phyloP scores from a whole-genome alignment of 2,113 vertebrate genomes.

The Hystrix brachyura region DNA sequence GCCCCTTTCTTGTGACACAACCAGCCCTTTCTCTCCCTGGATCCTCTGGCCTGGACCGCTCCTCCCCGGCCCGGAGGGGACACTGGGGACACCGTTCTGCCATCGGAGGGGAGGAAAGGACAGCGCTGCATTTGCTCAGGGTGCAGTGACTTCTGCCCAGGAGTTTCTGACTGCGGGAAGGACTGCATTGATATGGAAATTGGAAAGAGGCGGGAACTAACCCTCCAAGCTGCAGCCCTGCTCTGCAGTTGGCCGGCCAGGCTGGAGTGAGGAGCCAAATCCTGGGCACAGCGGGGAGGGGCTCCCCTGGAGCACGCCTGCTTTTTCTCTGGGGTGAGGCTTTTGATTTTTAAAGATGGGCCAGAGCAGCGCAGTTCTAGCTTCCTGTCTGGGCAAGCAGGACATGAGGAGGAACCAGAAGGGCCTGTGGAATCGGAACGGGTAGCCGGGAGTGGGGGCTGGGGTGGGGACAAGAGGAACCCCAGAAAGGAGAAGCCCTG shows the following conservation, averaged over 20 bases:
- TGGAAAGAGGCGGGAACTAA: not conserved
- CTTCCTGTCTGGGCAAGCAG: not conserved
- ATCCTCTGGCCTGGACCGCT: slow-evolving; percentile 51
- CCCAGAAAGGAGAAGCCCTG: not conserved
- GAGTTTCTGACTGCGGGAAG: not conserved
- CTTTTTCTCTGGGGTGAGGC: slow-evolving; percentile 6
- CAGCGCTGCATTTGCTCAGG: slow-evolving; percentile 78
- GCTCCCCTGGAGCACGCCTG: not conserved
- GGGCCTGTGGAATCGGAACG: not conserved
- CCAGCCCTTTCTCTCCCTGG: not conserved
- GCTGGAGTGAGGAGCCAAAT: not conserved
- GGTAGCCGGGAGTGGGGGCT: not conserved
- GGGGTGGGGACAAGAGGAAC: not conserved
- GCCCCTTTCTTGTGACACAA: slow-evolving; percentile 29
- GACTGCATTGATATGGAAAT: not conserved
- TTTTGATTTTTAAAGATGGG: slow-evolving; percentile 1
- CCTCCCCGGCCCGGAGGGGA: slow-evolving; percentile 75
- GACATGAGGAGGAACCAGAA: not conserved
- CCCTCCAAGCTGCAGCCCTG: not conserved
- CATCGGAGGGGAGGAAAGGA: slow-evolving; percentile 84
- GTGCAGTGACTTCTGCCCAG: slow-evolving; percentile 76
- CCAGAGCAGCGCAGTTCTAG: not conserved
- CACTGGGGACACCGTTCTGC: slow-evolving; percentile 71
- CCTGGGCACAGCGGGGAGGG: not conserved
- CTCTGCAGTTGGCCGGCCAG: not conserved